Percentiles rank a stretch among this genome's conserved stretches.
Conservation (phyloP, 2,888 invertebrate species). For the Mechanitis mazaeus region DNA sequence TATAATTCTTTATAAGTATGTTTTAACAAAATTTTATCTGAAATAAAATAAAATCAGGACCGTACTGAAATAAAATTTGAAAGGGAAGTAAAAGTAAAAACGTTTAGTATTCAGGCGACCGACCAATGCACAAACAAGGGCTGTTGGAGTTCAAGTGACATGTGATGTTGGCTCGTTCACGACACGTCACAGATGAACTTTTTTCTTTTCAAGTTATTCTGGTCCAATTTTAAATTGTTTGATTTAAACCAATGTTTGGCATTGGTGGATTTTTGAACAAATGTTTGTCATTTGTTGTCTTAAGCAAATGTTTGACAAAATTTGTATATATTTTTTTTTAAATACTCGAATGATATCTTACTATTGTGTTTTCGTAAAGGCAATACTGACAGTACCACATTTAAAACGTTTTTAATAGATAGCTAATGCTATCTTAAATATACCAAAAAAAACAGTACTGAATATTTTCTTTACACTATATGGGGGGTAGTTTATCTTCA, state of each 20-base stretch:
- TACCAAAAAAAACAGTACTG: too few relatives aligned
- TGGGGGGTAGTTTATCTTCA: too few relatives aligned
- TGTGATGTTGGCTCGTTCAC: constrained; percentile 36
- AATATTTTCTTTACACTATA: too few relatives aligned
- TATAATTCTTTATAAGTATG: too few relatives aligned
- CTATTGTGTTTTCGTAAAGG: too few relatives aligned
- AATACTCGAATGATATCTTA: too few relatives aligned
- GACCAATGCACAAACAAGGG: constrained; percentile 33
- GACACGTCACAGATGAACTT: constrained; percentile 35
- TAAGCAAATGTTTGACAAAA: too few relatives aligned
- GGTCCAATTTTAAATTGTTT: constrained; percentile 8
- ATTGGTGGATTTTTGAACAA: neutral
- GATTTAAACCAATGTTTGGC: neutral
- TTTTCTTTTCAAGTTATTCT: constrained; percentile 17
- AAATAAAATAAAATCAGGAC: neutral
- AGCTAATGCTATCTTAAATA: too few relatives aligned
- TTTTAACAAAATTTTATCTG: neutral
- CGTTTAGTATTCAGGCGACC: constrained; percentile 34
- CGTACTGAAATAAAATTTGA: neutral
- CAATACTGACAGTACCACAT: too few relatives aligned
- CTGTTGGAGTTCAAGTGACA: constrained; percentile 31
- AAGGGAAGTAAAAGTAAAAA: constrained; percentile 10
- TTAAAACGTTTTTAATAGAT: too few relatives aligned
- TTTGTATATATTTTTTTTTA: too few relatives aligned
- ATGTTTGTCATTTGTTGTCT: neutral